Evolutionary conservation across 2,113 vertebrate genomes (phyloP).

Genomic region (Amblyornis subalaris): DNA sequence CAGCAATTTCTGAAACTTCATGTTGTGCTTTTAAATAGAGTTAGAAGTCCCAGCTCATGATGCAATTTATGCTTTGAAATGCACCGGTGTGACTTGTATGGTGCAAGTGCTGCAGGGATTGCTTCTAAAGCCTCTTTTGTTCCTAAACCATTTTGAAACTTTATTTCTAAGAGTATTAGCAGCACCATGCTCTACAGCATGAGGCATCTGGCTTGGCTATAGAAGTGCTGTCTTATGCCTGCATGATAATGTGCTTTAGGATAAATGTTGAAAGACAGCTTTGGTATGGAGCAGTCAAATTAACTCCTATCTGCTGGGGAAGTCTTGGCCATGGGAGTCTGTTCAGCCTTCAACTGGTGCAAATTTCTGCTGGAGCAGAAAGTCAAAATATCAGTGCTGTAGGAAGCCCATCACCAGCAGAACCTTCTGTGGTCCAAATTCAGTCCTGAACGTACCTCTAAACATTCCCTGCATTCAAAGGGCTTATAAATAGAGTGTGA

Average conservation of each 20-base stretch:
- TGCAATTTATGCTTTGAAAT: background rate
- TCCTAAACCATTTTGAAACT: background rate
- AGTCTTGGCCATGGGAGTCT: background rate
- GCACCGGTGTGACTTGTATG: background rate
- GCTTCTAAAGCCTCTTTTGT: background rate
- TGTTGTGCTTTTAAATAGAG: background rate
- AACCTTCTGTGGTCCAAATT: background rate
- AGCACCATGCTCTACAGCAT: background rate
- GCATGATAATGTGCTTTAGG: background rate
- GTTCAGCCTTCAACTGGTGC: background rate
- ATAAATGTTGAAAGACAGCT: background rate
- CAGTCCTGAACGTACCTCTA: background rate
- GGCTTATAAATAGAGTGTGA: background rate
- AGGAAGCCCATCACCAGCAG: background rate
- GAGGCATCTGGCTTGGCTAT: background rate
- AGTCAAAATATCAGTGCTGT: background rate
- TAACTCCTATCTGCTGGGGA: rapidly evolving
- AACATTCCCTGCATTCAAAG: background rate
- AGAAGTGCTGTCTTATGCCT: background rate
- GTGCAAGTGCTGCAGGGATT: background rate
- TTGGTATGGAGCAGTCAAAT: background rate
- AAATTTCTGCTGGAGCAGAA: background rate
- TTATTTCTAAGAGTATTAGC: background rate
- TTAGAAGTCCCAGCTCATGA: background rate
- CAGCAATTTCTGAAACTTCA: background rate